Evolutionary conservation across 2,797 vertebrate genomes (phyloP).

Genomic region (Anabacerthia variegaticeps): DNA sequence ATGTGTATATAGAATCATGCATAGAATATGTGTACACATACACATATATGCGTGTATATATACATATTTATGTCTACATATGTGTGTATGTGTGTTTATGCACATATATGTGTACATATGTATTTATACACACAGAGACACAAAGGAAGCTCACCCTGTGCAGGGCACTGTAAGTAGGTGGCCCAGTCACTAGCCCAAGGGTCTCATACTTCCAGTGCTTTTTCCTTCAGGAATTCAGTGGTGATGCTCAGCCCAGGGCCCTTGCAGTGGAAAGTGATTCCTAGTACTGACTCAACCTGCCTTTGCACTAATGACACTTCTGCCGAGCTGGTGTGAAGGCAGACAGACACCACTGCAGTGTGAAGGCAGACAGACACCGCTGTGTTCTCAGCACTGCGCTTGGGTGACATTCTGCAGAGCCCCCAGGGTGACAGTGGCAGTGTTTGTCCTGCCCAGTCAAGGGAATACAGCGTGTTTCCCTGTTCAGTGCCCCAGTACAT

Average conservation of each 20-base stretch:
- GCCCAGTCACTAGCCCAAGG: neutral
- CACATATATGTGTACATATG: neutral
- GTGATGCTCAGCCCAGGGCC: neutral
- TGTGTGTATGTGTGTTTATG: neutral
- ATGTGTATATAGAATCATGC: neutral
- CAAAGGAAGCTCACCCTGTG: neutral
- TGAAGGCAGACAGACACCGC: neutral
- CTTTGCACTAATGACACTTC: neutral
- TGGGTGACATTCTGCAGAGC: neutral
- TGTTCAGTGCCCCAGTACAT: accelerated
- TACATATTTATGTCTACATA: neutral
- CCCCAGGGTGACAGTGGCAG: accelerated
- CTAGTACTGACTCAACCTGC: neutral
- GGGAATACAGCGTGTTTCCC: neutral
- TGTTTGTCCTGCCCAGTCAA: accelerated
- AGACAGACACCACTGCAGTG: accelerated
- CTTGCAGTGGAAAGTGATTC: neutral
- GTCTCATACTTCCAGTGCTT: neutral
- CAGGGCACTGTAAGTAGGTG: neutral
- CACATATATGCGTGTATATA: too few relatives aligned
- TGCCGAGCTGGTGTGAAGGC: neutral
- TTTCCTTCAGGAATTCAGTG: accelerated
- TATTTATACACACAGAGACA: too few relatives aligned
- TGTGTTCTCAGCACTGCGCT: neutral
- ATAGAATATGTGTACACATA: too few relatives aligned